Percentiles rank a stretch among this genome's conserved stretches.
Evolutionary conservation across 2,888 invertebrate species (phyloP).

Genomic region (Synanthedon andrenaeformis): DNA sequence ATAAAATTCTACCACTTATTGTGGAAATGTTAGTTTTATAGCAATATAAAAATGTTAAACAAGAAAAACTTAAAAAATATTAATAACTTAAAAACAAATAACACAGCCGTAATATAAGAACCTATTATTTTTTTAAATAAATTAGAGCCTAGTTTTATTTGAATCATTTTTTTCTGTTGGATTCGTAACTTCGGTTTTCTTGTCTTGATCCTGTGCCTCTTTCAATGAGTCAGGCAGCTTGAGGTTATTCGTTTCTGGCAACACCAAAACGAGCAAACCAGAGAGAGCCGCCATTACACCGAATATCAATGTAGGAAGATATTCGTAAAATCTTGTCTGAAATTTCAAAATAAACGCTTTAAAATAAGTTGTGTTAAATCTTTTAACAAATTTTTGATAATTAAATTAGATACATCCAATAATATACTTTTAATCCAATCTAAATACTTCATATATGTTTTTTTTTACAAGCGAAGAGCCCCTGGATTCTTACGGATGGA

Average conservation of each 20-base stretch:
- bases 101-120: too few species aligned
- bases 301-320: constrained; percentile 71
- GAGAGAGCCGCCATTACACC: constrained; percentile 67
- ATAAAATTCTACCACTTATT: too few species aligned
- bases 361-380: background rate
- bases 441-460: too few species aligned
- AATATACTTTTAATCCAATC: too few species aligned
- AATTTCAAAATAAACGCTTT: constrained; percentile 5
- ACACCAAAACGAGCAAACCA: constrained; percentile 64
- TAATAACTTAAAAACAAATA: too few species aligned
- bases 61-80: too few species aligned
- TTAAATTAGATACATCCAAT: background rate
- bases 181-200: constrained; percentile 7
- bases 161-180: background rate
- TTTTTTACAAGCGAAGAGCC: too few species aligned
- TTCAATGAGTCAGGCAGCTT: constrained; percentile 72
- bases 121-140: background rate
- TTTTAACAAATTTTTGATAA: background rate
- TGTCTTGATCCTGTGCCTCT: constrained; percentile 67
- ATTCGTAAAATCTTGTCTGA: constrained; percentile 56
- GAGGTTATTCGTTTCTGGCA: constrained; percentile 73
- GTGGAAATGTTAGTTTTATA: too few species aligned
- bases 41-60: too few species aligned
- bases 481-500: too few species aligned
- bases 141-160: constrained; percentile 6